A percentile compares a stretch with the other conserved stretches of the same genome.
phyloP scores from a whole-genome alignment of 2,113 vertebrate species.

The Lagopus muta region DNA sequence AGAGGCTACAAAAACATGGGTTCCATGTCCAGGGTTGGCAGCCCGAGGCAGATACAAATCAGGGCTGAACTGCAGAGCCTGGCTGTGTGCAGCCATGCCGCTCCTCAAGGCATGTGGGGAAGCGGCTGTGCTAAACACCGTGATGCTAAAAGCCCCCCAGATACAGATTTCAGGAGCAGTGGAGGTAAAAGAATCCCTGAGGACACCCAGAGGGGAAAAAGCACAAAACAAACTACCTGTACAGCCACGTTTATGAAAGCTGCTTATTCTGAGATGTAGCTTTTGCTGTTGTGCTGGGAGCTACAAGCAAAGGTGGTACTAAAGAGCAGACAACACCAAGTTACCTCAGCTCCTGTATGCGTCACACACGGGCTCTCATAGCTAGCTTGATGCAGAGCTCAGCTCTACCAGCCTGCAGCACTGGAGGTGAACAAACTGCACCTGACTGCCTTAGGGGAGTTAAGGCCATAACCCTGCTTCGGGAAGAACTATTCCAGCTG shows the following conservation, averaged over 20 bases:
- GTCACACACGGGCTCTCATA: background rate
- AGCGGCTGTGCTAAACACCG: fast-evolving
- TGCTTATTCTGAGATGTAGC: background rate
- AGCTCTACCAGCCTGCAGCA: background rate
- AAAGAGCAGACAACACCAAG: background rate
- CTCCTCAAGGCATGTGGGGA: fast-evolving
- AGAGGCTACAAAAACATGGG: background rate
- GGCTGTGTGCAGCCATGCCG: fast-evolving
- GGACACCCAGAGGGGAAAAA: background rate
- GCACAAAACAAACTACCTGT: background rate
- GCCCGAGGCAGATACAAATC: fast-evolving
- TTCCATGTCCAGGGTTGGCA: background rate
- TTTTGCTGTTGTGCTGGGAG: background rate
- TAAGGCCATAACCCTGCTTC: background rate
- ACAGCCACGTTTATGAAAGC: background rate
- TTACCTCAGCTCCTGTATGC: background rate
- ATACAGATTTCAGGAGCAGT: fast-evolving
- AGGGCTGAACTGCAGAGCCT: fast-evolving
- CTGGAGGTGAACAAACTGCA: background rate
- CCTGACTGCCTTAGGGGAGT: background rate
- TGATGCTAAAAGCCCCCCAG: fast-evolving
- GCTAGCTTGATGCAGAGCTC: background rate
- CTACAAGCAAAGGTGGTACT: background rate
- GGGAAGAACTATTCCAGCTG: background rate
- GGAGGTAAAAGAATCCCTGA: background rate